Base-by-base conservation (phyloP, 2,888 invertebrate species). In the Sarcophaga carnaria region DNA sequence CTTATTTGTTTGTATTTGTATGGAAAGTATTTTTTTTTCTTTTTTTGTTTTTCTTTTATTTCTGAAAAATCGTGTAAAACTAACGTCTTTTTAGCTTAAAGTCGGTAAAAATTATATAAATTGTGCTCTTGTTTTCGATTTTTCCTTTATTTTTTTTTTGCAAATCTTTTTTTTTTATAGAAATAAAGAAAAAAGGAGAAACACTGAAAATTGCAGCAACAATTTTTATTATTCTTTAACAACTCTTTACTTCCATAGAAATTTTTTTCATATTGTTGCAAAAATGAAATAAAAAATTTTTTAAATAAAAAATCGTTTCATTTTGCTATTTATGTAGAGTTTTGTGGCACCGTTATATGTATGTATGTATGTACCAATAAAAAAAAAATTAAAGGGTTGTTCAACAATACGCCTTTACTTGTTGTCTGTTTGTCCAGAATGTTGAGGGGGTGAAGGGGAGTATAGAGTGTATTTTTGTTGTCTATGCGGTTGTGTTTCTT, bases 1-100 rank as follows among this genome's bases (percentile, higher is more conserved):
- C 89, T 89, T 89, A 86, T 88, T 89, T 88, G 86, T 83, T 76
- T 74, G 79, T 78, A 59, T 77, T 75, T 49, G 37, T 37, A 60
- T 10, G 12, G 11, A 76, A 37, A 37, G 3, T 2, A 8, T 10
- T 37, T 37, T 8, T 37, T 37, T 1, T 8, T 8, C 6, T 37
- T 37, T 37, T 37, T 1, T 37, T 6, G 0, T 8, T 1, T 37
- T 37, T 37, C 37, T 37, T 37, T 37, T 37, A 37, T 2, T 37
- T 37, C 37, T 37, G 77, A 87, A 75, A 63, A 49, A 25, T 67
- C 45, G 49, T 81, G 69, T 78, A 78, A 81, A 86, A 77, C 83
- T 81, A 78, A 83, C 74, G 77, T 87, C 75, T 67, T 78, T 75
- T 75, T 76, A 47, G 76, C 69, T 76, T 71, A 76, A 47, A 79